Base-by-base conservation (phyloP, 2,113 vertebrate species). In the Pachypanchax playfairii region DNA sequence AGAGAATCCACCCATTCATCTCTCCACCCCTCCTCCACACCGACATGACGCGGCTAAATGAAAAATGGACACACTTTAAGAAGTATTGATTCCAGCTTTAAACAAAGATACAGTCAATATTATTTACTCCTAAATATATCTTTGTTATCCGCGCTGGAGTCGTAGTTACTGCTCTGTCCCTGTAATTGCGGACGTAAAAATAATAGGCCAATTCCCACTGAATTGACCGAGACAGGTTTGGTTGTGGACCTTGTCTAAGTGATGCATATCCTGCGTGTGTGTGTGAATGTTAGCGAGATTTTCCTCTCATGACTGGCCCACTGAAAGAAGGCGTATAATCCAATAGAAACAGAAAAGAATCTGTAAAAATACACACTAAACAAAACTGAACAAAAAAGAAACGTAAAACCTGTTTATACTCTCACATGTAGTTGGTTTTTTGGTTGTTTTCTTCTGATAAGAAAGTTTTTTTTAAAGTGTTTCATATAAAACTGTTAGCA, bases 21-120 rank as follows among this genome's bases (percentile, higher is more conserved):
- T 92, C 90, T 62, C 64, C 44, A 76, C 85, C 86, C 90, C 87
- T 90, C 89, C 89, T 79, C 86, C 69, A 77, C 84, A 79, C 86
- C 87, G 89, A 91, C 90, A 91, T 90, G 83, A 86, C 87, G 85
- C 88, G 70, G 88, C 89, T 91, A 91, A 92, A 93, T 93, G 92
- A 92, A 93, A 91, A 93, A 93, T 93, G 92, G 91, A 91, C 90
- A 88, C 87, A 85, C 88, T 93, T 92, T 91, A 91, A 91, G 83
- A 92, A 91, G 87, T 92, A 92, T 93, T 90, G 92, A 93, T 92
- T 91, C 85, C 82, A 88, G 91, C 91, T 92, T 92, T 92, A 92
- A 91, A 93, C 91, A 92, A 92, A 92, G 92, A 91, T 93, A 90
- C 88, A 91, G 90, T 93, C 92, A 91, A 93, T 92, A 92, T 93